Percentiles rank a stretch among this genome's conserved stretches.
phyloP scores from a whole-genome alignment of 2,797 vertebrate species.

The Sebastes steindachneri region DNA sequence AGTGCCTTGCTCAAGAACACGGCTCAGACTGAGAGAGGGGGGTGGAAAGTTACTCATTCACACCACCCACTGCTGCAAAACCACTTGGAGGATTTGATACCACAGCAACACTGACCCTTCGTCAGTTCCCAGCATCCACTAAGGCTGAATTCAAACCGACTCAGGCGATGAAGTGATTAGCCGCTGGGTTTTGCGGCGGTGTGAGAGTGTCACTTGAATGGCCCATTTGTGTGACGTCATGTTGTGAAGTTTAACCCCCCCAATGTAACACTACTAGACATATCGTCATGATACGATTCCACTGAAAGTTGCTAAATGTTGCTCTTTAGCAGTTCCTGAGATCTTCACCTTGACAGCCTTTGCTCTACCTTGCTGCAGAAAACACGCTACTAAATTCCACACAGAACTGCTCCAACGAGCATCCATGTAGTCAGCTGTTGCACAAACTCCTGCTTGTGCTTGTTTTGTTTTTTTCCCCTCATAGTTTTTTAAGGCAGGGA shows the following conservation, averaged over 20 bases:
- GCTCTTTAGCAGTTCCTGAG: not conserved
- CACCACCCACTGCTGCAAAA: slow-evolving; percentile 15
- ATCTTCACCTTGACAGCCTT: slow-evolving; percentile 9
- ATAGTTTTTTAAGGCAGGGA: too few relatives aligned
- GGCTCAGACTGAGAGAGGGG: not conserved
- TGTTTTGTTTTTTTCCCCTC: too few relatives aligned
- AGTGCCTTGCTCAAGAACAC: not conserved
- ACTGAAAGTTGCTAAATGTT: not conserved
- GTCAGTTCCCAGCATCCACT: not conserved
- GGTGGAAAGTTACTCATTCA: slow-evolving; percentile 28
- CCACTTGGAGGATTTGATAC: slow-evolving; percentile 1
- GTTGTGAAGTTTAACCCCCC: not conserved
- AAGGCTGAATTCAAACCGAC: not conserved
- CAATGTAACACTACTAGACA: not conserved
- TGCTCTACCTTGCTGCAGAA: not conserved
- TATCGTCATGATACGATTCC: not conserved
- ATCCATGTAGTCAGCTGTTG: too few relatives aligned
- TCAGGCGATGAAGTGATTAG: not conserved
- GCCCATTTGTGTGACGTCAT: not conserved
- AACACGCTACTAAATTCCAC: too few relatives aligned
- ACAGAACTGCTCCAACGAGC: too few relatives aligned
- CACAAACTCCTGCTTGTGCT: too few relatives aligned
- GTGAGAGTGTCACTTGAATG: not conserved
- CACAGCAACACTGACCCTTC: not conserved
- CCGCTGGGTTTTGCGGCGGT: not conserved